A percentile compares a stretch with the other conserved stretches of the same genome.
Conservation (phyloP, 2,888 invertebrate genomes). For the Mesoligia furuncula region DNA sequence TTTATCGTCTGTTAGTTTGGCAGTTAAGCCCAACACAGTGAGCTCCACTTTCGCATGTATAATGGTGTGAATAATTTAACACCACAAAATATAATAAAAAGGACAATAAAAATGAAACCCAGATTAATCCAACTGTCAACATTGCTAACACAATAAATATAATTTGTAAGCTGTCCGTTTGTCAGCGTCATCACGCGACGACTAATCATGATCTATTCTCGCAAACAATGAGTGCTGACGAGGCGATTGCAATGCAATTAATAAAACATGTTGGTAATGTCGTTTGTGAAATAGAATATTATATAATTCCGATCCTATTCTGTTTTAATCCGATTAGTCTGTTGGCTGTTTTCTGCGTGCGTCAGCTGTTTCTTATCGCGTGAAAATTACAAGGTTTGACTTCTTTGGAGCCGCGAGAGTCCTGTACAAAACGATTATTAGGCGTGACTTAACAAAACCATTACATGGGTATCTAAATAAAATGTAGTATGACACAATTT, state of each 20-base stretch:
- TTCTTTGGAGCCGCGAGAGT: not conserved
- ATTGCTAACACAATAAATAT: slow-evolving; percentile 60
- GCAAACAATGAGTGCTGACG: slow-evolving; percentile 60
- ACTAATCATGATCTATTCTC: slow-evolving; percentile 64
- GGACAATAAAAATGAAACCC: slow-evolving; percentile 23
- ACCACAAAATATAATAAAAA: slow-evolving; percentile 22
- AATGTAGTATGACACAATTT: not conserved
- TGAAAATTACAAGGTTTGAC: slow-evolving; percentile 22
- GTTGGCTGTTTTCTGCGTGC: slow-evolving; percentile 36
- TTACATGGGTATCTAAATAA: not conserved
- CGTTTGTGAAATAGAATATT: slow-evolving; percentile 45
- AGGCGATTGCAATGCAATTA: slow-evolving; percentile 61
- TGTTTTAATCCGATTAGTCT: slow-evolving; percentile 44
- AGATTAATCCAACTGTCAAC: slow-evolving; percentile 57
- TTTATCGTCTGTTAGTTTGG: not conserved
- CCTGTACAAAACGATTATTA: slow-evolving; percentile 12
- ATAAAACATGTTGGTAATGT: slow-evolving; percentile 57
- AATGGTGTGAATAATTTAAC: slow-evolving; percentile 29
- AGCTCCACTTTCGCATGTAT: slow-evolving; percentile 12
- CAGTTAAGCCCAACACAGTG: not conserved
- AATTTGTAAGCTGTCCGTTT: slow-evolving; percentile 59
- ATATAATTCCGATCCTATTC: slow-evolving; percentile 46
- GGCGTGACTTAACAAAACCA: not conserved
- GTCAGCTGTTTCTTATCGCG: slow-evolving; percentile 41
- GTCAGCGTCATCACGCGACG: slow-evolving; percentile 51